Evolutionary conservation across 2,888 invertebrate species (phyloP).

Genomic region (Fragum fragum): DNA sequence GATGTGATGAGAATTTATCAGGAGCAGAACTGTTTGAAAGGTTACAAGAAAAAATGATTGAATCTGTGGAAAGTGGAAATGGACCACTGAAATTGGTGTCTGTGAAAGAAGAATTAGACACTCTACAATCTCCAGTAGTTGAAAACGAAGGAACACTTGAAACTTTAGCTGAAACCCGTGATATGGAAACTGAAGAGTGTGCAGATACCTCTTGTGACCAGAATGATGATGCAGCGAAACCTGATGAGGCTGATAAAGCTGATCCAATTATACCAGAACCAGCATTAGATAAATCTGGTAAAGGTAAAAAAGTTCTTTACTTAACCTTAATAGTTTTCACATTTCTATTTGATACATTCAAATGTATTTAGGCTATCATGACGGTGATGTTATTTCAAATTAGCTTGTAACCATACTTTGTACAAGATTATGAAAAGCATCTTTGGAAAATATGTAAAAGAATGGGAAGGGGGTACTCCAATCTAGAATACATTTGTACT

Average conservation of each 20-base stretch:
- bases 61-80: constrained; percentile 44
- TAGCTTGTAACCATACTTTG: too few species aligned
- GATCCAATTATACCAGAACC: background rate
- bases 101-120: background rate
- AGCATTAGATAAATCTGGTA: background rate
- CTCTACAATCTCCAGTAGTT: background rate
- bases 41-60: constrained; percentile 57
- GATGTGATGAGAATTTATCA: constrained; percentile 53
- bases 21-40: constrained; percentile 47
- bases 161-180: constrained; percentile 23
- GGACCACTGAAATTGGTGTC: constrained; percentile 38
- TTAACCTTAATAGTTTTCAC: too few species aligned
- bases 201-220: constrained; percentile 19
- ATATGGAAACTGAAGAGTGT: constrained; percentile 18
- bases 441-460: too few species aligned
- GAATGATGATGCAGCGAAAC: background rate
- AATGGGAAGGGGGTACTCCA: too few species aligned
- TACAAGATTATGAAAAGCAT: too few species aligned
- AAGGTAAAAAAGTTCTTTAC: too few species aligned
- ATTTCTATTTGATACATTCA: too few species aligned
- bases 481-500: too few species aligned
- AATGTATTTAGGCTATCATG: too few species aligned
- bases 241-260: background rate
- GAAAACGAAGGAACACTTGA: constrained; percentile 33
- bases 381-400: too few species aligned